Percentiles rank a stretch among this genome's conserved stretches.
These are phyloP conservation scores for Larimichthys polyactis DNA, from an alignment of 2,113 vertebrate genomes.

Conservation along the genomic window DNA sequence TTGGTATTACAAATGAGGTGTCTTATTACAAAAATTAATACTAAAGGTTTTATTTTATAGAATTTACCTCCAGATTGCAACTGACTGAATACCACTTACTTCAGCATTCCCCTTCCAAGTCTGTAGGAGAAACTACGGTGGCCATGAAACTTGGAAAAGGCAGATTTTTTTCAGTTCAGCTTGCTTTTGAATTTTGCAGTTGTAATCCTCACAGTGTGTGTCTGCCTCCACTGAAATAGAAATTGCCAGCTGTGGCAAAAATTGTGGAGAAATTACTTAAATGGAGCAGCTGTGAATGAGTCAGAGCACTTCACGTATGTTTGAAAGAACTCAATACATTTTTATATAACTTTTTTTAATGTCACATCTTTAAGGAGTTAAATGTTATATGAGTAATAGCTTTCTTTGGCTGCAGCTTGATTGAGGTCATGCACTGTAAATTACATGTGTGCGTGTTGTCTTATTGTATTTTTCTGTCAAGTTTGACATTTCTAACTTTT, in stretches of 20 bases:
- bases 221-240: background rate
- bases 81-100: too few relatives aligned
- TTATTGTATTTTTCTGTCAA: background rate
- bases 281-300: background rate
- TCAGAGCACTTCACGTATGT: background rate
- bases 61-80: too few relatives aligned
- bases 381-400: background rate
- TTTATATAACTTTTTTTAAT: background rate
- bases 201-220: background rate
- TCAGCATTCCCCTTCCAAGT: too few relatives aligned
- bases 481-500: too few relatives aligned
- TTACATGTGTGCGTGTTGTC: background rate
- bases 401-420: background rate
- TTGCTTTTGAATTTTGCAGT: background rate
- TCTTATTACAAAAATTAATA: too few relatives aligned
- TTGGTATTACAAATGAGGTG: too few relatives aligned
- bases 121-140: too few relatives aligned
- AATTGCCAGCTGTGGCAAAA: background rate
- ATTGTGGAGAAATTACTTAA: slow-evolving; percentile 3
- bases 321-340: background rate
- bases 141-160: too few relatives aligned
- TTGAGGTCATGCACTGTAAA: too few relatives aligned
- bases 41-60: too few relatives aligned
- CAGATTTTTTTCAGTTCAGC: background rate
- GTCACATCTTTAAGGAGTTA: background rate